Base-by-base conservation (phyloP, 2,888 invertebrate genomes). In the Allophyes oxyacanthae region DNA sequence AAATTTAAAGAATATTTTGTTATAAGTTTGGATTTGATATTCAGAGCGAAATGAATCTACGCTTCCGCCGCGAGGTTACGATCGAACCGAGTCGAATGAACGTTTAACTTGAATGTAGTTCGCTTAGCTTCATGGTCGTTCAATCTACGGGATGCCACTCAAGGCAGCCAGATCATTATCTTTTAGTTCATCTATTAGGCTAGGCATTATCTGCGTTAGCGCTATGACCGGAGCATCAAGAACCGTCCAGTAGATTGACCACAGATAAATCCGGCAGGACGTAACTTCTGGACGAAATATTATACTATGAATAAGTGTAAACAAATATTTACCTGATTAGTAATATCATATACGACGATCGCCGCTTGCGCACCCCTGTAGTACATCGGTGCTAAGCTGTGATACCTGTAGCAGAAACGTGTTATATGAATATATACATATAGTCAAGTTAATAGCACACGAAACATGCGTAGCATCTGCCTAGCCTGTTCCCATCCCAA, bases 341-440 rank as follows among this genome's bases (percentile, higher is more conserved):
- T 99, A 88, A 99, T 99, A 94, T 99, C 99, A 94, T 99, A 99
- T 61, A 99, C 99, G 83, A 99, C 99, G 89, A 99, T 99, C 75
- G 99, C 99, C 85, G 99, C 99, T 94, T 98, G 98, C 74, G 98
- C 98, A 67, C 98, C 98, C 89, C 98, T 95, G 94, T 98, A 98
- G 94, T 98, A 99, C 99, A 99, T 99, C 30, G 99, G 99, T 72
- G 99, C 99, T 94, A 99, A 96, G 95, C 99, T 99, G 95, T 99
- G 99, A 94, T 99, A 99, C 94, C 96, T 96, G 91, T 74, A 43
- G 46, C 34, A 52, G 48, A 48, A 42, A 14, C 2, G n/a, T n/a
- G n/a, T n/a, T n/a, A n/a, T n/a, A n/a, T n/a, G n/a, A n/a, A n/a
- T n/a, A n/a, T n/a, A n/a, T n/a, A n/a, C n/a, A n/a, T n/a, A n/a